Percentiles rank a stretch among this genome's conserved stretches.
phyloP scores from a whole-genome alignment of 2,888 invertebrate genomes.

The Metacarcinus magister region DNA sequence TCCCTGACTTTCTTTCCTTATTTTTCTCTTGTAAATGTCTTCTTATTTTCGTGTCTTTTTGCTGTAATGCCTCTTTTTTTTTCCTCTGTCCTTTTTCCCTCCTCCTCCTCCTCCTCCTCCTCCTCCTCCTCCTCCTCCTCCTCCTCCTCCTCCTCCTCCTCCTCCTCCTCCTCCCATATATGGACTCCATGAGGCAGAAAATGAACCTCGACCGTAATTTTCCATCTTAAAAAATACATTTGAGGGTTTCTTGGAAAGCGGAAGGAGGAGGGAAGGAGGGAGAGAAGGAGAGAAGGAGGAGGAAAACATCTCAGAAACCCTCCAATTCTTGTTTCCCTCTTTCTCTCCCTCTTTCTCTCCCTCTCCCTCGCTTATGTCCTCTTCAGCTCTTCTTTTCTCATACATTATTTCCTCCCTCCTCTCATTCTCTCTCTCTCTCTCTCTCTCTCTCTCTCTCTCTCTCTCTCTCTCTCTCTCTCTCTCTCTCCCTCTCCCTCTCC shows the following conservation, averaged over 20 bases:
- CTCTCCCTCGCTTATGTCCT: background rate
- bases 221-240: slow-evolving; percentile 50
- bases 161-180: background rate
- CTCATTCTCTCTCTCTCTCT: slow-evolving; percentile 33
- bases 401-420: background rate
- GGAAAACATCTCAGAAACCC: background rate
- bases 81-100: background rate
- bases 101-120: no score
- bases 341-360: background rate
- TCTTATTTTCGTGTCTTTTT: slow-evolving; percentile 19
- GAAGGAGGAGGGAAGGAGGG: background rate
- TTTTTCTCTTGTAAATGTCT: background rate
- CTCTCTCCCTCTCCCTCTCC: slow-evolving; percentile 41
- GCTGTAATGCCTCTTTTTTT: background rate
- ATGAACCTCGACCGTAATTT: slow-evolving; percentile 64
- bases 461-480: slow-evolving; percentile 5
- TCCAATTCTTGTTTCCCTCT: background rate
- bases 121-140: background rate
- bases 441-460: background rate
- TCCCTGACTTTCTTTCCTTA: background rate
- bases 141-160: background rate
- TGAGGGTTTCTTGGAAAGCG: slow-evolving; percentile 22
- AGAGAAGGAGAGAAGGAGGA: background rate
- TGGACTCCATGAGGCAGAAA: slow-evolving; percentile 63
- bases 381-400: background rate